Base-by-base conservation (phyloP, 2,113 vertebrate species). In the Labrus mixtus region DNA sequence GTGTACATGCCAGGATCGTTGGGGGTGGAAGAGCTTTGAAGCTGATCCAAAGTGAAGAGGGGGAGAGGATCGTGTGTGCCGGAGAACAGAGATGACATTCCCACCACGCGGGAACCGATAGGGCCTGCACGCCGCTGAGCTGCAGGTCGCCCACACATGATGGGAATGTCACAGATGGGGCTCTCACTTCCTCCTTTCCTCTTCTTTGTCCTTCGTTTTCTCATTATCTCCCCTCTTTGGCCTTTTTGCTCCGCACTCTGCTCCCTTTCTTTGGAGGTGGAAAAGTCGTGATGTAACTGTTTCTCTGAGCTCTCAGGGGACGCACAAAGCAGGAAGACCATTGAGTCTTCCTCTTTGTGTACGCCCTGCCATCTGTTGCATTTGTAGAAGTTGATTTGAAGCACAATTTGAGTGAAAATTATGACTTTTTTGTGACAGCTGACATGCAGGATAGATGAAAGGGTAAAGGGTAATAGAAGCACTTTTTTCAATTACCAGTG, bases 21-120 rank as follows among this genome's bases (percentile, higher is more conserved):
- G 68, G 58, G 69, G 73, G 83, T 69, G 76, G 76, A 63, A 20
- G 65, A 78, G 66, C 87, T 89, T 86, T 91, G 86, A 89, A 87
- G 84, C 79, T 85, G 69, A 87, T 90, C 82, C 80, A 88, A 58
- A 85, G 80, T 69, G 87, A 91, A 76, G 68, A 69, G 60, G 67
- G 70, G 48, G 29, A 53, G 55, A 23, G 29, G 50, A 75, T 25
- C 45, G 79, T 71, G 71, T 63, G 68, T 58, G 65, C 39, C 43
- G 33, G 36, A 22, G 62, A 72, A 68, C 37, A 36, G 10, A 62
- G 58, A 75, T 78, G 70, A 64, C 79, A 58, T 70, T 69, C 54
- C 58, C 78, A 53, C 59, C 63, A 37, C 25, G 17, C 55, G 2
- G 37, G 64, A 66, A 55, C 61, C 53, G 41, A 39, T 22, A 58